Conservation (phyloP, 2,888 invertebrate genomes). For the Cantharis nigra region DNA sequence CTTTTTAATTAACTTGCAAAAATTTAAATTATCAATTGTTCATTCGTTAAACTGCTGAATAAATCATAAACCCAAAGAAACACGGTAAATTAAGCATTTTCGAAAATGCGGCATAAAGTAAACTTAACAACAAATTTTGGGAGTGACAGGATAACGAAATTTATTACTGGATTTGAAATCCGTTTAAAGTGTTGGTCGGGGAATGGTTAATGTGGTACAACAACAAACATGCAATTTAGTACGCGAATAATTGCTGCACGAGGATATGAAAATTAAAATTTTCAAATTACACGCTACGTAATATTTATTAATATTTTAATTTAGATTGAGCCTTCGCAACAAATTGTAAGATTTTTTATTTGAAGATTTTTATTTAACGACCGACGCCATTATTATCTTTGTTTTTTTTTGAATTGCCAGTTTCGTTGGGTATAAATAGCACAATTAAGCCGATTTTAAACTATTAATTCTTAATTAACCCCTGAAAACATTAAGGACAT, state of each 20-base stretch:
- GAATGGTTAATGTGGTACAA: conserved; percentile 24
- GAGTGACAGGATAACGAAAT: conserved; percentile 10
- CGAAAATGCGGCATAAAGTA: background rate
- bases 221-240: conserved; percentile 11
- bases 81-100: background rate
- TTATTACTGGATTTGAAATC: conserved; percentile 19
- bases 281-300: background rate
- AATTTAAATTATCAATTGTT: background rate
- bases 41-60: background rate
- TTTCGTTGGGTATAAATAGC: background rate
- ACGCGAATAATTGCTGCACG: conserved; percentile 10
- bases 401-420: background rate
- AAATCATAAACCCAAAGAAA: background rate
- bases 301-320: background rate
- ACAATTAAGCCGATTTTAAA: background rate
- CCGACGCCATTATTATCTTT: background rate
- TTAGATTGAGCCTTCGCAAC: background rate
- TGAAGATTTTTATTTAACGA: background rate
- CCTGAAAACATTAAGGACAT: background rate
- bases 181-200: conserved; percentile 18
- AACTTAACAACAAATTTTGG: background rate
- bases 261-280: background rate
- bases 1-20: background rate
- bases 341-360: background rate
- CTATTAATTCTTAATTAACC: background rate